Conservation (phyloP, 2,113 vertebrate species). For the Tursiops truncatus region DNA sequence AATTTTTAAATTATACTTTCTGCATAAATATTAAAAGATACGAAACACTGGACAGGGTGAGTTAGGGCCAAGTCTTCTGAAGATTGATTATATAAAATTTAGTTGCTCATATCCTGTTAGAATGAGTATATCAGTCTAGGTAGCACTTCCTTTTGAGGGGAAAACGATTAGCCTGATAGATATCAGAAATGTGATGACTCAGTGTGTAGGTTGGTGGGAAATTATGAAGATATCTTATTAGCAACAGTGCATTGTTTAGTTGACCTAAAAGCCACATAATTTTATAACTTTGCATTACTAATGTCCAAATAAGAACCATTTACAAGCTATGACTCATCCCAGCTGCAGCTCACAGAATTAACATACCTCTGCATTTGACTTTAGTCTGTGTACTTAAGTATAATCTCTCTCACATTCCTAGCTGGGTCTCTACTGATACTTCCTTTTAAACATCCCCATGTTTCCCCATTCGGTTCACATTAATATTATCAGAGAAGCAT, state of each 20-base stretch:
- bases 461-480: neutral
- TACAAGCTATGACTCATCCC: conserved; percentile 48
- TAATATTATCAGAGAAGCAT: neutral
- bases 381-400: conserved; percentile 28
- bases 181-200: neutral
- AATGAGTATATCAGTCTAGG: neutral
- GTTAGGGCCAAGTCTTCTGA: neutral
- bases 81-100: neutral
- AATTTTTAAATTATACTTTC: neutral
- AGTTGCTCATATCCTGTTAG: neutral
- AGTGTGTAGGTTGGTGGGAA: neutral
- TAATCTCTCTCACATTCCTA: conserved; percentile 13
- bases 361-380: conserved; percentile 30
- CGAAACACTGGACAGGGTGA: neutral
- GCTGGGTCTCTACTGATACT: neutral
- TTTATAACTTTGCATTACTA: neutral
- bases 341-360: neutral
- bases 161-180: neutral
- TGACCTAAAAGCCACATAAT: conserved; percentile 35
- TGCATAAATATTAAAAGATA: neutral
- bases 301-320: conserved; percentile 32
- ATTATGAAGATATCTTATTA: neutral
- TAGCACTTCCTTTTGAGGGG: neutral
- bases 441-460: neutral
- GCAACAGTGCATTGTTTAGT: neutral